Percentiles rank a stretch among this genome's conserved stretches.
phyloP scores from a whole-genome alignment of 2,888 invertebrate genomes.

The Gortyna flavago region DNA sequence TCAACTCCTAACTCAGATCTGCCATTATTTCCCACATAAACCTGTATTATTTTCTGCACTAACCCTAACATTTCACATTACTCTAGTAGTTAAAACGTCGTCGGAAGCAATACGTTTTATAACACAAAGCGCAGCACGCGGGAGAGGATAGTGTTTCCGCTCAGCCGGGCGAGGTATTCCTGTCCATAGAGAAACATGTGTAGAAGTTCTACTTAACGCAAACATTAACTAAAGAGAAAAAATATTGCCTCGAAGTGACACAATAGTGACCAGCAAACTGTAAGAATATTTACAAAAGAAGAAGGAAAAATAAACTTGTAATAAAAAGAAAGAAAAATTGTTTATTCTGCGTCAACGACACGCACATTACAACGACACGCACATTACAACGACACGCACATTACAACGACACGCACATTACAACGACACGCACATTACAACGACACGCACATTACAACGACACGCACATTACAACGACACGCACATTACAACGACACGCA shows the following conservation, averaged over 20 bases:
- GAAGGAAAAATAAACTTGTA: not conserved
- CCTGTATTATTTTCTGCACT: not conserved
- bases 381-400: too few species aligned
- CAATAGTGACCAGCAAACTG: too few species aligned
- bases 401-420: too few species aligned
- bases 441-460: too few species aligned
- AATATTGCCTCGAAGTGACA: not conserved
- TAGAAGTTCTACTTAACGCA: conserved; percentile 13
- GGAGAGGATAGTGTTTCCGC: conserved; percentile 12
- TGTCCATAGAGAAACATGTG: not conserved
- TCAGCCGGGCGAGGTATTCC: not conserved
- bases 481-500: too few species aligned
- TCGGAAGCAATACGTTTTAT: conserved; percentile 31
- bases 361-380: not conserved
- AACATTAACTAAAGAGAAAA: not conserved
- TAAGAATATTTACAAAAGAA: not conserved
- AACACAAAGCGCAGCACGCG: conserved; percentile 30
- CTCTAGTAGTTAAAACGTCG: conserved; percentile 22
- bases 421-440: too few species aligned
- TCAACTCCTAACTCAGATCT: not conserved
- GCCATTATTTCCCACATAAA: not conserved
- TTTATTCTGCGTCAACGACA: not conserved
- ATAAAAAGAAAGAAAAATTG: not conserved
- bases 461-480: too few species aligned
- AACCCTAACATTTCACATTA: conserved; percentile 6